Conservation (phyloP, 2,797 vertebrate genomes). For the Cryptoblepharus egeriae region DNA sequence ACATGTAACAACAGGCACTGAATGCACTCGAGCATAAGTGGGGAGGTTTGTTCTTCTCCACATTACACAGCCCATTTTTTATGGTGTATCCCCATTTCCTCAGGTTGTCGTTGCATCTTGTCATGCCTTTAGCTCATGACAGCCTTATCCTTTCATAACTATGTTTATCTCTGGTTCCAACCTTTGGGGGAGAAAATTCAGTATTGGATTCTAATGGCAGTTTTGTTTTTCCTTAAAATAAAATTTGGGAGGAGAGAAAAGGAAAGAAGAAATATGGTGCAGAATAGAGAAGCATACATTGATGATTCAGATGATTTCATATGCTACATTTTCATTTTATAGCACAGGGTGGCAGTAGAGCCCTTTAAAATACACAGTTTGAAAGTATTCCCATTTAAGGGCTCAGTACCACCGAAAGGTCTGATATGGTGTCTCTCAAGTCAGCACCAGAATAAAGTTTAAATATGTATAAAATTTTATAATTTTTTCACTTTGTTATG, state of each 20-base stretch:
- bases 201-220: not conserved
- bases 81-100: too few relatives aligned
- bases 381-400: not conserved
- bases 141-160: not conserved
- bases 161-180: not conserved
- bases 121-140: not conserved
- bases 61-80: too few relatives aligned
- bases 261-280: too few relatives aligned
- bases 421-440: too few relatives aligned
- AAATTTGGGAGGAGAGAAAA: not conserved
- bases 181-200: not conserved
- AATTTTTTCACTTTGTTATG: accelerated
- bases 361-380: not conserved
- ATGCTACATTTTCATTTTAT: not conserved
- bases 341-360: slow-evolving; percentile 35
- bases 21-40: too few relatives aligned
- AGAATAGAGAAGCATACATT: not conserved
- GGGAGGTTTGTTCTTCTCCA: too few relatives aligned
- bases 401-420: too few relatives aligned
- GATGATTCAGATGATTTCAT: not conserved
- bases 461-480: too few relatives aligned
- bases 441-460: too few relatives aligned
- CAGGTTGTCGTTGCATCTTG: too few relatives aligned
- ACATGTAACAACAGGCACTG: not conserved
- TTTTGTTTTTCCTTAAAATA: not conserved